phyloP scores from a whole-genome alignment of 2,113 vertebrate species.

The Tyto alba region DNA sequence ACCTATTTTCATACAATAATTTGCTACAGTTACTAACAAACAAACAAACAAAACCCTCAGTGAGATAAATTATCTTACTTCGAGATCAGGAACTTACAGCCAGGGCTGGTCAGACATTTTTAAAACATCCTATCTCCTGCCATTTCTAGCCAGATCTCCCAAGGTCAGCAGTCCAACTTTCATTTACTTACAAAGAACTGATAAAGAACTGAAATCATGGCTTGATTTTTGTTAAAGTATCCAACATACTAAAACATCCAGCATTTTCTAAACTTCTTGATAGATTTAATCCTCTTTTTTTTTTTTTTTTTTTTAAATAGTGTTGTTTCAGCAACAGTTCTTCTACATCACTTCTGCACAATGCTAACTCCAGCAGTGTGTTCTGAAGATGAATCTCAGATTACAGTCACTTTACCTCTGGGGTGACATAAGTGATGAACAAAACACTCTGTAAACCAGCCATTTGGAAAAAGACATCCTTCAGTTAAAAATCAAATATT shows the following conservation, averaged over 20 bases:
- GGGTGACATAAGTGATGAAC: neutral
- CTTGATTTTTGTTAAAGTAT: neutral
- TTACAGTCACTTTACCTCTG: neutral
- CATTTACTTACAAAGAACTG: neutral
- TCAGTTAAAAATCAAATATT: neutral
- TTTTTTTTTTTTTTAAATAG: neutral
- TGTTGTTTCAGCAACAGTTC: neutral
- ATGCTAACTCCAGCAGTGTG: neutral
- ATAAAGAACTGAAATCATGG: neutral
- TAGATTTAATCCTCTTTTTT: neutral
- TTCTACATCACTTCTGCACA: neutral
- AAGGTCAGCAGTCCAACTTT: neutral
- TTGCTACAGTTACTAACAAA: neutral
- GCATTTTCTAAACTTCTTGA: neutral
- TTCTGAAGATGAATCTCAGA: neutral
- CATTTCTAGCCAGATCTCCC: neutral
- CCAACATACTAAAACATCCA: neutral
- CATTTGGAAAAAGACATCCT: neutral
- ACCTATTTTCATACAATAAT: neutral
- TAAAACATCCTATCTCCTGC: fast-evolving
- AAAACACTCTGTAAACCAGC: neutral
- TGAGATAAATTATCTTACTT: neutral
- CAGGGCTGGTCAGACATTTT: neutral
- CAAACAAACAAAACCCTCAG: neutral
- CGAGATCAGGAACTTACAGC: neutral